Evolutionary conservation across 1,140 invertebrate genomes (phyloP).

Genomic region (Hylaeus anthracinus): DNA sequence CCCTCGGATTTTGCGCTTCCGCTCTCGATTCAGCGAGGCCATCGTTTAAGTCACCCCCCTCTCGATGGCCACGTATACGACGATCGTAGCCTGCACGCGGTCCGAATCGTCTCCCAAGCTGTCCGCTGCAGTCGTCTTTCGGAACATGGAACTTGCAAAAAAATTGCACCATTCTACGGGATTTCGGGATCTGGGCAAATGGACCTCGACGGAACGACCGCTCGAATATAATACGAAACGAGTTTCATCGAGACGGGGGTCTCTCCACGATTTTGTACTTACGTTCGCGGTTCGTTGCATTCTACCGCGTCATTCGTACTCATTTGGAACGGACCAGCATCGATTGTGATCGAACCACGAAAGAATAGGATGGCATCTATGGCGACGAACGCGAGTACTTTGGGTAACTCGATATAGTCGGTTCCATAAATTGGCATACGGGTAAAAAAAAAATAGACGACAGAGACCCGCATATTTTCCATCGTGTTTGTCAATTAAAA

Average conservation of each 20-base stretch:
- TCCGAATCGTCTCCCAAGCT: conserved; percentile 34
- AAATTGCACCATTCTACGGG: conserved; percentile 4
- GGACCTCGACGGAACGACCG: background rate
- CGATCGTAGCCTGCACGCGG: conserved; percentile 48
- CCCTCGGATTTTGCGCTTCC: conserved; percentile 32
- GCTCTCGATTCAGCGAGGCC: conserved; percentile 7
- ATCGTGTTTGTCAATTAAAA: too few species aligned
- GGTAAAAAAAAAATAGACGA: too few species aligned
- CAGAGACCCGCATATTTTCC: too few species aligned
- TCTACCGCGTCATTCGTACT: too few species aligned
- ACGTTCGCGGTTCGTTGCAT: too few species aligned
- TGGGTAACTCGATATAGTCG: too few species aligned
- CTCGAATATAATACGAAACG: background rate
- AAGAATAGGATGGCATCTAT: too few species aligned
- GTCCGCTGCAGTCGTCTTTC: conserved; percentile 18
- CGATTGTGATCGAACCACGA: too few species aligned
- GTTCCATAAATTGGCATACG: too few species aligned
- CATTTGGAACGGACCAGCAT: too few species aligned
- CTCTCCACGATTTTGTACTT: too few species aligned
- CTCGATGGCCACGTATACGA: conserved; percentile 30
- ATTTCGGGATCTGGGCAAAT: background rate
- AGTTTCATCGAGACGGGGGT: background rate
- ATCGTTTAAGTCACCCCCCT: conserved; percentile 25
- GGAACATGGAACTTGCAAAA: background rate
- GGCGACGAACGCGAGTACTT: too few species aligned